Evolutionary conservation across 2,113 vertebrate species (phyloP), one percentile per base, ranked within the genome.

Genomic region (Chionomys nivalis): DNA sequence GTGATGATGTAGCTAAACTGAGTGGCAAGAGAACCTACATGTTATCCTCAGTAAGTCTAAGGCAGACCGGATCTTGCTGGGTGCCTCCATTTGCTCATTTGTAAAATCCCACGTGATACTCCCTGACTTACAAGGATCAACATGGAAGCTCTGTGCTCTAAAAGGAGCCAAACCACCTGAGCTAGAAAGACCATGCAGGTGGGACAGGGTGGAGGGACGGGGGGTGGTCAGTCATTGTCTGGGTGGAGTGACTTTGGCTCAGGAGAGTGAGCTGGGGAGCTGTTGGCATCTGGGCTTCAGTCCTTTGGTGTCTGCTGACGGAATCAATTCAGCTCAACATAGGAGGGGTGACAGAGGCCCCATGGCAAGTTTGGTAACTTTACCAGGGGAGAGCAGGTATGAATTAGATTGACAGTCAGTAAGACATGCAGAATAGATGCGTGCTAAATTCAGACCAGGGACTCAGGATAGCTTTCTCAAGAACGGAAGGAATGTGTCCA

Each of bases 1-100:
- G 61, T n/a, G 21, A 3, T 33, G 42, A 11, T 11, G 0, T 4
- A 63, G 33, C 58, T 65, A 58, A 19, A 7, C 24, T 4, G 17
- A 58, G 61, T 77, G 66, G 28, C 66, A 42, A 55, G 90, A 75
- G 12, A 1, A 1, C 26, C 39, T 36, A 31, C 36, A 10, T 21
- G 14, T 4, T 8, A 16, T 36, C 61, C 33, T 2, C 2, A 82
- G 2, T 36, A 10, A 36, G 31, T 44, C 77, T 47, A 65, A 39
- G 72, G 75, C 36, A 85, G 42, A 28, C 8, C 33, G 55, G 28
- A 9, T 16, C 47, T 47, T 42, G 24, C 47, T 49, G 52, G 83
- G 73, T 58, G 49, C 31, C 68, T 66, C 31, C 11, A n/a, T 42
- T 49, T 75, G 28, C 63, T 90, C 70, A 36, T 77, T 49, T 79